These are phyloP conservation scores for Drosophila lacteicornis DNA, from an alignment of 1,140 invertebrate species.

Conservation along the genomic window DNA sequence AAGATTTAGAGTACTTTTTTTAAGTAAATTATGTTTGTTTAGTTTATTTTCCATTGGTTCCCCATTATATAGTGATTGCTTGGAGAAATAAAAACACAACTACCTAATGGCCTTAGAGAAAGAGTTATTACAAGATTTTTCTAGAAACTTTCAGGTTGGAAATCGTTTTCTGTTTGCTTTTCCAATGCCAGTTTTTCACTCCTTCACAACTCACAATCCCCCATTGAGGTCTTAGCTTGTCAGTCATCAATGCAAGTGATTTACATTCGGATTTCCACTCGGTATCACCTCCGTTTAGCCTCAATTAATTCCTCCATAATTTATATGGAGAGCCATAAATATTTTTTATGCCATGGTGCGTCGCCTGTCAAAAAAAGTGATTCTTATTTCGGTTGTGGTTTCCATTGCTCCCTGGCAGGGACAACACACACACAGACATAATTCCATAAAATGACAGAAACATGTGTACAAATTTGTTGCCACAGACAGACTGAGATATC, in stretches of 20 bases:
- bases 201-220: constrained; percentile 3
- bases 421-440: constrained; percentile 47
- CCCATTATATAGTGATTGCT: too few species aligned
- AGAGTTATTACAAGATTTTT: too few species aligned
- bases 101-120: too few species aligned
- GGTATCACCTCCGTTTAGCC: constrained; percentile 36
- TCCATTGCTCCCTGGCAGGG: constrained; percentile 38
- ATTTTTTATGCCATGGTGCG: constrained; percentile 54
- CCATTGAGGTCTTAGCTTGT: background rate
- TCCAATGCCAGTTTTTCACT: too few species aligned
- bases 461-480: constrained; percentile 81
- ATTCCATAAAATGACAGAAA: constrained; percentile 82
- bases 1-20: too few species aligned
- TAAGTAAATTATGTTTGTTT: too few species aligned
- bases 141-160: too few species aligned
- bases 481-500: constrained; percentile 33
- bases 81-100: too few species aligned
- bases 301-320: constrained; percentile 50
- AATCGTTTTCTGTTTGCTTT: background rate
- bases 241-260: background rate
- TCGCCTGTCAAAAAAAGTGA: constrained; percentile 59
- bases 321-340: constrained; percentile 48
- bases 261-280: constrained; percentile 15
- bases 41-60: too few species aligned
- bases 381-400: constrained; percentile 74